Conservation (phyloP, 1,140 invertebrate genomes). For the Pseudomyrmex dendroicus region DNA sequence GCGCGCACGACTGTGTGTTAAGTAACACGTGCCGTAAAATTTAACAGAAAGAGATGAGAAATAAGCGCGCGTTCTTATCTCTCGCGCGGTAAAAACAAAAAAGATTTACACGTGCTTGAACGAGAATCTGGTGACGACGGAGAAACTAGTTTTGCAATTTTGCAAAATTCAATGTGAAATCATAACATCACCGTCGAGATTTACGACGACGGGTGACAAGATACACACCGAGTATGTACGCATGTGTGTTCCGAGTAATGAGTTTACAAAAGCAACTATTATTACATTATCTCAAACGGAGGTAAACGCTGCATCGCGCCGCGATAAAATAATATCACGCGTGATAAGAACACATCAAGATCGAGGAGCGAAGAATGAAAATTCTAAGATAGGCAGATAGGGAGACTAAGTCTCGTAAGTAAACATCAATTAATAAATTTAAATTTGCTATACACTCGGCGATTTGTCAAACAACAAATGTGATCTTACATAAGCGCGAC, state of each 20-base stretch:
- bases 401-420: slow-evolving; percentile 4
- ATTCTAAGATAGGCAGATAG: slow-evolving; percentile 20
- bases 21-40: slow-evolving; percentile 3
- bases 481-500: not conserved
- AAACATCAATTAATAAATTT: slow-evolving; percentile 36
- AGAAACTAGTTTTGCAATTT: not conserved
- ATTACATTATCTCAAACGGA: slow-evolving; percentile 61
- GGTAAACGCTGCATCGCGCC: slow-evolving; percentile 25
- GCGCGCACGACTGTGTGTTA: not conserved
- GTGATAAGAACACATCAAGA: slow-evolving; percentile 10
- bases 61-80: too few relatives aligned
- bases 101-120: not conserved
- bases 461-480: slow-evolving; percentile 24
- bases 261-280: slow-evolving; percentile 63
- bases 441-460: slow-evolving; percentile 8
- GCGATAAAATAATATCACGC: slow-evolving; percentile 51
- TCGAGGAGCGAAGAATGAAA: slow-evolving; percentile 62
- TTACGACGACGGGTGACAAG: slow-evolving; percentile 17
- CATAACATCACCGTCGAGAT: slow-evolving; percentile 18
- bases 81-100: too few relatives aligned
- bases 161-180: slow-evolving; percentile 19
- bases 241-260: slow-evolving; percentile 38
- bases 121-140: not conserved
- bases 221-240: not conserved
- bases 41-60: too few relatives aligned